phyloP scores from a whole-genome alignment of 2,113 vertebrate genomes.

The Myotis yumanensis region DNA sequence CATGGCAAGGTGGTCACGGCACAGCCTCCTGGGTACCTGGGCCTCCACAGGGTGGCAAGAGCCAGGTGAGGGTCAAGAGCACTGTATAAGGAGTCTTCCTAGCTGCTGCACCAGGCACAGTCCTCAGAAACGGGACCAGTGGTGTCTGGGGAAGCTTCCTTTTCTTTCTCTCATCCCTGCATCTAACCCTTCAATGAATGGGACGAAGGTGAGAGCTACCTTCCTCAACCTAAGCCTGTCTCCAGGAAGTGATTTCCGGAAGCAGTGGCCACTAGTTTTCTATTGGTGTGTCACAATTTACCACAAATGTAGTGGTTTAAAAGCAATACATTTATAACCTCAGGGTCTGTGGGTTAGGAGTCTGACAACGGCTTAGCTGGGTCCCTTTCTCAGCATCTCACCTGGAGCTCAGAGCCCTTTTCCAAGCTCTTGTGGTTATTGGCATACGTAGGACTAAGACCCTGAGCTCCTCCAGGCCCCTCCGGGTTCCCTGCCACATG shows the following conservation, averaged over 20 bases:
- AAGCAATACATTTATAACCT: neutral
- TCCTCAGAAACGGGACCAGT: neutral
- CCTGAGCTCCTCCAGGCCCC: neutral
- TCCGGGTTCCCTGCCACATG: accelerated
- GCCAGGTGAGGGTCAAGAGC: neutral
- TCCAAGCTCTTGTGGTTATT: neutral
- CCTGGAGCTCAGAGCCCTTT: neutral
- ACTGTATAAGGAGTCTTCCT: neutral
- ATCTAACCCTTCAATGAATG: neutral
- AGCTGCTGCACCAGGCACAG: neutral
- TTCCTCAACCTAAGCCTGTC: neutral
- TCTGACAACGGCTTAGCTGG: neutral
- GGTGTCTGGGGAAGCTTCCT: neutral
- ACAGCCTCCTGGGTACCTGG: neutral
- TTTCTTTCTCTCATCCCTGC: neutral
- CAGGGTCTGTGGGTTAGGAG: neutral
- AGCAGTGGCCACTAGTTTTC: neutral
- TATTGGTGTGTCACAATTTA: neutral
- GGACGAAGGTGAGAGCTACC: neutral
- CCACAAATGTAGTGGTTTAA: neutral
- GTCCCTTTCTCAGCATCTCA: neutral
- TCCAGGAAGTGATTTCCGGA: neutral
- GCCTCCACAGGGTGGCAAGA: neutral
- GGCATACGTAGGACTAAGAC: neutral
- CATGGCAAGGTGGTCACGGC: neutral